Conservation (phyloP, 2,888 invertebrate genomes). For the Agrotis segetum region DNA sequence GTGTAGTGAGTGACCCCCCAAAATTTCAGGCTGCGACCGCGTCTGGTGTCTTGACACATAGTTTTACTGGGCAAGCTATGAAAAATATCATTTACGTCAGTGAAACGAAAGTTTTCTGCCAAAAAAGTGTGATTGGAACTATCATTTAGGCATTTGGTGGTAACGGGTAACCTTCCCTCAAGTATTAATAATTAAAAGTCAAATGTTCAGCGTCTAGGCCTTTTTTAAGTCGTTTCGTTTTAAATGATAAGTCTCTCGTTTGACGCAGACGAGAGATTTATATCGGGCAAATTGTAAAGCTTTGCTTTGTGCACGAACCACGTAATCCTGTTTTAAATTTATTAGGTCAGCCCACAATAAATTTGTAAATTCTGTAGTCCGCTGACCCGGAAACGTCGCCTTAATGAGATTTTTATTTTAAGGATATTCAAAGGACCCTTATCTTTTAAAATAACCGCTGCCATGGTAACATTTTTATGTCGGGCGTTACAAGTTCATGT, state of each 20-base stretch:
- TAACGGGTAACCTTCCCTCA: too few species aligned
- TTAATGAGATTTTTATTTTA: slow-evolving; percentile 83
- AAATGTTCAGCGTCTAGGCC: slow-evolving; percentile 51
- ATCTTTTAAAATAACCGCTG: slow-evolving; percentile 66
- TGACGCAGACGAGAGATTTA: slow-evolving; percentile 84
- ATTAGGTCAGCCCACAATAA: slow-evolving; percentile 88
- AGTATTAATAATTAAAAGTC: neutral
- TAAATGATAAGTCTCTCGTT: slow-evolving; percentile 76
- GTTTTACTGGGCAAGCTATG: slow-evolving; percentile 14
- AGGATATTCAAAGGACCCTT: slow-evolving; percentile 75
- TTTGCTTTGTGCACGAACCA: slow-evolving; percentile 85
- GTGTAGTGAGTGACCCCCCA: too few species aligned
- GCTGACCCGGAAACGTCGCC: slow-evolving; percentile 86
- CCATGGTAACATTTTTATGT: slow-evolving; percentile 63
- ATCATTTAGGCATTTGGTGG: neutral
- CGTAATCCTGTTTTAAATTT: slow-evolving; percentile 90
- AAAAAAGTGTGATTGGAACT: neutral
- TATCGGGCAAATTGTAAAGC: slow-evolving; percentile 88
- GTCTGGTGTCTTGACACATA: neutral
- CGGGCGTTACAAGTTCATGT: slow-evolving; percentile 57
- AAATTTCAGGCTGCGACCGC: too few species aligned
- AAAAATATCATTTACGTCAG: slow-evolving; percentile 2
- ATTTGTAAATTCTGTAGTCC: slow-evolving; percentile 87
- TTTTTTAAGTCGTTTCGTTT: slow-evolving; percentile 64
- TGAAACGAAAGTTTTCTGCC: neutral